Conservation (phyloP, 2,888 invertebrate genomes). For the Polydrusus cervinus region DNA sequence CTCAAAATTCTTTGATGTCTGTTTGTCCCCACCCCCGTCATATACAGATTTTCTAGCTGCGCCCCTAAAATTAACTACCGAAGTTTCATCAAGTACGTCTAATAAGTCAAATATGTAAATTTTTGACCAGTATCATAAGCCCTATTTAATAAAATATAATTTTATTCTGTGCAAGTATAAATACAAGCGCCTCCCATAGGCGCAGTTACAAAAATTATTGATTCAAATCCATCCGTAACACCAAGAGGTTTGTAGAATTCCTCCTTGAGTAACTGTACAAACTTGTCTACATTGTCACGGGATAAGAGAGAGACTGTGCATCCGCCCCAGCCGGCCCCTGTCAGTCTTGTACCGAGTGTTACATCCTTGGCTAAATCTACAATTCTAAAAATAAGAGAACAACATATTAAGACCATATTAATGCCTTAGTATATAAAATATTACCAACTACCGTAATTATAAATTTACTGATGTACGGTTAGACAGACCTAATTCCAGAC, state of each 20-base stretch:
- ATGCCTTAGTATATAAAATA: too few species aligned
- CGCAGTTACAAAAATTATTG: slow-evolving; percentile 77
- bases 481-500: too few species aligned
- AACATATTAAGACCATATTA: too few species aligned
- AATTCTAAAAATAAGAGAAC: slow-evolving; percentile 70
- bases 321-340: slow-evolving; percentile 99
- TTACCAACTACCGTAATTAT: too few species aligned
- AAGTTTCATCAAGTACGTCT: too few species aligned
- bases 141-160: not conserved
- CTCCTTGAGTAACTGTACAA: slow-evolving; percentile 80
- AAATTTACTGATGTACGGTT: too few species aligned
- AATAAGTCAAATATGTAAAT: too few species aligned
- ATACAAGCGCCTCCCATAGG: slow-evolving; percentile 79
- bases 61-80: too few species aligned
- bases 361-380: slow-evolving; percentile 79
- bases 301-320: slow-evolving; percentile 91
- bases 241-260: slow-evolving; percentile 79
- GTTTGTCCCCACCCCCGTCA: too few species aligned
- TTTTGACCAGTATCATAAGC: too few species aligned
- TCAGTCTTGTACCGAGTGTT: slow-evolving; percentile 88
- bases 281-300: slow-evolving; percentile 78
- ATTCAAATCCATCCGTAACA: slow-evolving; percentile 72
- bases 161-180: slow-evolving; percentile 34
- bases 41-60: too few species aligned
- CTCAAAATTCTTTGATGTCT: too few species aligned